Conservation (phyloP, 2,888 invertebrate genomes). For the Epinotia ramella region DNA sequence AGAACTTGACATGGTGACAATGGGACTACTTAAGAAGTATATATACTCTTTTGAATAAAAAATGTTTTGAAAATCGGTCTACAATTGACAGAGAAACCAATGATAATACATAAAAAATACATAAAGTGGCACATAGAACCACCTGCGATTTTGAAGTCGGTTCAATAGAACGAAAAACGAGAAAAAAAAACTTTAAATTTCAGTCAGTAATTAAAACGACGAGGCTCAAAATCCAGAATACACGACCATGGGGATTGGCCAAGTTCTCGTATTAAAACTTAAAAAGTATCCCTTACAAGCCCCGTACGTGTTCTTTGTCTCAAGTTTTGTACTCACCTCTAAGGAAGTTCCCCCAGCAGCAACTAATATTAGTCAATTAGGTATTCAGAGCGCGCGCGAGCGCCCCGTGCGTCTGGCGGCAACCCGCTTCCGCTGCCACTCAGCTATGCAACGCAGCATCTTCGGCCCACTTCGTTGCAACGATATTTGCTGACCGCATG, state of each 20-base stretch:
- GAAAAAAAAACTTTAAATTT: not conserved
- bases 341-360: slow-evolving; percentile 75
- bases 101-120: too few species aligned
- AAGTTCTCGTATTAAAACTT: slow-evolving; percentile 70
- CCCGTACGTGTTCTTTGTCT: slow-evolving; percentile 81
- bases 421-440: slow-evolving; percentile 33
- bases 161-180: not conserved
- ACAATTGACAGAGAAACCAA: too few species aligned
- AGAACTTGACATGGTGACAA: too few species aligned
- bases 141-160: too few species aligned
- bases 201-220: slow-evolving; percentile 24
- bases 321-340: slow-evolving; percentile 79
- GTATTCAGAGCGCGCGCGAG: slow-evolving; percentile 80
- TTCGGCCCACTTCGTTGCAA: slow-evolving; percentile 44
- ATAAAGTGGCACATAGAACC: too few species aligned
- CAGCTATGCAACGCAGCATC: slow-evolving; percentile 43
- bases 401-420: slow-evolving; percentile 70
- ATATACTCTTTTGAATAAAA: too few species aligned
- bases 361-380: slow-evolving; percentile 84
- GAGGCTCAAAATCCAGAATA: slow-evolving; percentile 45
- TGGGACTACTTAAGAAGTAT: too few species aligned
- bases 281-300: slow-evolving; percentile 75
- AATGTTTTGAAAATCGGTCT: too few species aligned
- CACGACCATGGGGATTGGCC: slow-evolving; percentile 50
- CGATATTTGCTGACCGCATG: slow-evolving; percentile 45